These are phyloP conservation scores for Spinus olivaceus DNA, from an alignment of 2,797 vertebrate genomes.

Conservation along the genomic window DNA sequence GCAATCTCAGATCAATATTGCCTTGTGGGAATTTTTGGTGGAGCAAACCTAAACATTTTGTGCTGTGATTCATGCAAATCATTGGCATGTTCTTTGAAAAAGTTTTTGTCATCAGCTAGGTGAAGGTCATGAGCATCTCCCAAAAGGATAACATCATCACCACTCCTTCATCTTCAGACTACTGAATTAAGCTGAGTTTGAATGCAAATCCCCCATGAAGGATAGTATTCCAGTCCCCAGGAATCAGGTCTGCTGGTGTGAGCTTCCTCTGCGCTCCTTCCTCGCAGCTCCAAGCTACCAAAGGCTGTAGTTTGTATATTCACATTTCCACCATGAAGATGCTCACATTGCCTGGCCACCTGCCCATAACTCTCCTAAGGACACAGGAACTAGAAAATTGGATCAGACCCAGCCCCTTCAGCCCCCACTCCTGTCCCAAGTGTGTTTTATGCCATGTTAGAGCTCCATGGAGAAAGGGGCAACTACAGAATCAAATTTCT, in stretches of 20 bases:
- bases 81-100: not conserved
- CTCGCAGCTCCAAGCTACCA: accelerated
- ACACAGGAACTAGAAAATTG: not conserved
- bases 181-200: not conserved
- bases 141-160: not conserved
- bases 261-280: not conserved
- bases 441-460: not conserved
- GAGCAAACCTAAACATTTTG: not conserved
- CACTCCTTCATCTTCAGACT: not conserved
- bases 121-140: not conserved
- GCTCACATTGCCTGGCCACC: not conserved
- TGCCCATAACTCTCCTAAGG: not conserved
- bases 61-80: not conserved
- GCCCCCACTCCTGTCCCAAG: not conserved
- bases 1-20: not conserved
- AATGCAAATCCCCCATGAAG: not conserved
- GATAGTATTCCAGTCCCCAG: not conserved
- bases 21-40: not conserved
- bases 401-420: not conserved
- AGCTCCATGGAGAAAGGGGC: not conserved
- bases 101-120: not conserved
- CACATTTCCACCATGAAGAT: not conserved
- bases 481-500: not conserved
- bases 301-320: not conserved
- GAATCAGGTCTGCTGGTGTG: not conserved